Evolutionary conservation across 2,113 vertebrate genomes (phyloP).

Genomic region (Girardinichthys multiradiatus): DNA sequence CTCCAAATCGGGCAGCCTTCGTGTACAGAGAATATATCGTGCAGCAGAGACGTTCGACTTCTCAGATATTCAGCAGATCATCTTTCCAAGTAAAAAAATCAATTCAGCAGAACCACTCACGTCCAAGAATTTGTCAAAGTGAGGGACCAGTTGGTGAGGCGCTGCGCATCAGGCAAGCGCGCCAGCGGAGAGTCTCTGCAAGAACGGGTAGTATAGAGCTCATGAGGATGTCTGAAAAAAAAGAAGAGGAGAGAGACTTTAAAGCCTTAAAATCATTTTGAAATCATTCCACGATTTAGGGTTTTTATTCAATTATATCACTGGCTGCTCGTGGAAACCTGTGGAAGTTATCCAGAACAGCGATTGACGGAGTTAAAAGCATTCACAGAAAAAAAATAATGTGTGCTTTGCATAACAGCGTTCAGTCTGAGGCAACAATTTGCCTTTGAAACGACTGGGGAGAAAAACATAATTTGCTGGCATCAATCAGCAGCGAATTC

Average conservation of each 20-base stretch:
- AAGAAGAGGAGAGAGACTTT: background rate
- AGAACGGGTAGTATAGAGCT: slow-evolving; percentile 43
- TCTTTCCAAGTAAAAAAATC: slow-evolving; percentile 38
- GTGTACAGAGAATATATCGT: slow-evolving; percentile 3
- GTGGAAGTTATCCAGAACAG: slow-evolving; percentile 40
- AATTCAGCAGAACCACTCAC: slow-evolving; percentile 59
- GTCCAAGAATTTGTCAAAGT: slow-evolving; percentile 77
- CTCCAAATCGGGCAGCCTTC: slow-evolving; percentile 27
- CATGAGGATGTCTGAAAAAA: slow-evolving; percentile 20
- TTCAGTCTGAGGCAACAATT: slow-evolving; percentile 30
- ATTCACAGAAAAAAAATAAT: slow-evolving; percentile 25
- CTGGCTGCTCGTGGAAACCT: slow-evolving; percentile 24
- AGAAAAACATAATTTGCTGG: slow-evolving; percentile 35
- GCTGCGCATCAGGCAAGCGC: slow-evolving; percentile 71
- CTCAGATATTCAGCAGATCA: slow-evolving; percentile 54
- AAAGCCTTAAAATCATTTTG: slow-evolving; percentile 10
- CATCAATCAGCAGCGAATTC: slow-evolving; percentile 51
- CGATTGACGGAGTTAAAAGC: slow-evolving; percentile 19
- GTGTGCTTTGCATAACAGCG: slow-evolving; percentile 29
- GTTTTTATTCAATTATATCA: slow-evolving; percentile 7
- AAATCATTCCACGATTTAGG: slow-evolving; percentile 16
- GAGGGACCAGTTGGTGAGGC: slow-evolving; percentile 69
- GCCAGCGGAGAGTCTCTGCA: slow-evolving; percentile 63
- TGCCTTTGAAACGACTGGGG: slow-evolving; percentile 9
- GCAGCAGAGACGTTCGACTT: slow-evolving; percentile 43